These are phyloP conservation scores for Melinopterus prodromus DNA, from an alignment of 2,888 invertebrate genomes.

Conservation along the genomic window DNA sequence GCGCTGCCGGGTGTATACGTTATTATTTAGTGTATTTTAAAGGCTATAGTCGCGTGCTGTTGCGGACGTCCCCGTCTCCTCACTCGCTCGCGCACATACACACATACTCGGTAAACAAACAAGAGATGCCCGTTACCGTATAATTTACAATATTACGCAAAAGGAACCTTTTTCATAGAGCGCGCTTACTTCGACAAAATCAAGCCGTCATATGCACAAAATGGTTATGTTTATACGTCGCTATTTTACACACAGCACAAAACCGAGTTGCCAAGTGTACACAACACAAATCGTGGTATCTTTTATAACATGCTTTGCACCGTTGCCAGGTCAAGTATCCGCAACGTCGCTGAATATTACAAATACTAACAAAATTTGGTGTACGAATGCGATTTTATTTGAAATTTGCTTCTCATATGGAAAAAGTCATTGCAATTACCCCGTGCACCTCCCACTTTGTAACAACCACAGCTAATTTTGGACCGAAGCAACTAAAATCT, in stretches of 20 bases:
- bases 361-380: constrained; percentile 59
- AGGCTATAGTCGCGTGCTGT: constrained; percentile 57
- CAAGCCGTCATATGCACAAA: background rate
- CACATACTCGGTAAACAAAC: constrained; percentile 67
- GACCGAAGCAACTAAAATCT: constrained; percentile 43
- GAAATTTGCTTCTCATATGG: constrained; percentile 37
- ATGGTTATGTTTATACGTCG: constrained; percentile 30
- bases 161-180: constrained; percentile 9
- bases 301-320: constrained; percentile 58
- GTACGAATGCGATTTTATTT: constrained; percentile 46
- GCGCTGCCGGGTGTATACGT: constrained; percentile 61
- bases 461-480: constrained; percentile 55
- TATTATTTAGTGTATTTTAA: constrained; percentile 51
- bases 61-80: constrained; percentile 46
- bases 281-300: constrained; percentile 47
- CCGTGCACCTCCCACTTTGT: constrained; percentile 54
- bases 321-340: constrained; percentile 61
- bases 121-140: constrained; percentile 49
- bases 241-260: constrained; percentile 33
- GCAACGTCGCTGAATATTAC: constrained; percentile 60
- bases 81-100: background rate
- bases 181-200: background rate
- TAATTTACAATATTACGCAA: constrained; percentile 5
- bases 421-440: constrained; percentile 29
- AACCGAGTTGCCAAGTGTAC: constrained; percentile 48